Base-by-base conservation (phyloP, 2,113 vertebrate genomes). In the Xenopus laevis region DNA sequence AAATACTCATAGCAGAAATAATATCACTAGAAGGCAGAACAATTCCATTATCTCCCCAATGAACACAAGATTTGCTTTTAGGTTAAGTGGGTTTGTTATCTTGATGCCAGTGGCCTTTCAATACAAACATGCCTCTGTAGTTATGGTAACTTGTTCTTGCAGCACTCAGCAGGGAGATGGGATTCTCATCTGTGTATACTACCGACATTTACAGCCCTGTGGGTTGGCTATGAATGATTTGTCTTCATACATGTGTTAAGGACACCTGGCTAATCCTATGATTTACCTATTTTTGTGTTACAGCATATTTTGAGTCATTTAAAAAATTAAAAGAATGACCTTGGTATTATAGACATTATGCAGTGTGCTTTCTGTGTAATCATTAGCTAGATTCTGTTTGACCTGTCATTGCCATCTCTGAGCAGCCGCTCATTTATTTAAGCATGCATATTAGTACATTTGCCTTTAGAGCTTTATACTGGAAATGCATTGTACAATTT, bases 111-210 rank as follows among this genome's bases (percentile, higher is more conserved):
- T 47, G 55, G 59, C 55, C 65, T 61, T 21, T 18, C 64, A n/a
- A 57, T 68, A 61, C 60, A 74, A 61, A 74, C 72, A 74, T 16
- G 44, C 17, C 72, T 17, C 17, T 30, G 65, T 60, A 68, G 72
- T 50, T 74, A 74, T 74, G 72, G 72, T 52, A 60, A 74, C 65
- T 12, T 64, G 23, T 60, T 17, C 20, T 27, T 73, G 52, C 23
- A 27, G 23, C 23, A 27, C 23, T 27, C 62, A 9, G 62, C 18
- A 45, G 53, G 53, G 44, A 66, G 66, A 72, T 47, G 62, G 17
- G 46, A 57, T 53, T 20, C 40, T 66, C 33, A 18, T 18, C 60
- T 52, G 16, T 17, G 21, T 27, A 1, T 18, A 13, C 33, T 63
- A n/a, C 40, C 55, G 18, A 33, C 68, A 16, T 4, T 44, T 44